These are phyloP conservation scores for Zaprionus nigranus DNA, from an alignment of 1,140 invertebrate genomes.

Conservation along the genomic window DNA sequence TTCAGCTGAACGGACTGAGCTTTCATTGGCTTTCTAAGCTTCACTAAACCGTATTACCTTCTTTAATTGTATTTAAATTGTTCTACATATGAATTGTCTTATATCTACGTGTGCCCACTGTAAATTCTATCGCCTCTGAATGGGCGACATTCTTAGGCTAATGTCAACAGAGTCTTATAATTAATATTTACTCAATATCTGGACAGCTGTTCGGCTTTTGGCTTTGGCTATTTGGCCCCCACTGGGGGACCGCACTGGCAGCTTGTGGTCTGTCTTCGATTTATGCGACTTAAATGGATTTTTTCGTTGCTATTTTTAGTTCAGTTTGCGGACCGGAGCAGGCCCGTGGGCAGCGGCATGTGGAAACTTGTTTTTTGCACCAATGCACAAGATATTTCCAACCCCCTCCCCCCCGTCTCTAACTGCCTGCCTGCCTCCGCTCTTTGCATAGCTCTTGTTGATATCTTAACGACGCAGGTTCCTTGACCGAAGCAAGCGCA, in stretches of 20 bases:
- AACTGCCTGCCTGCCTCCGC: neutral
- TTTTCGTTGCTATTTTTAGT: conserved; percentile 68
- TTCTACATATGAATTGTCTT: too few species aligned
- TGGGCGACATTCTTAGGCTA: conserved; percentile 37
- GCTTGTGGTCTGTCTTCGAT: conserved; percentile 49
- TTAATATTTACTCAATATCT: conserved; percentile 51
- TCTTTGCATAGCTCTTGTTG: neutral
- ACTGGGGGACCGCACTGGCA: conserved; percentile 9
- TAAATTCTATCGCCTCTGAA: conserved; percentile 12
- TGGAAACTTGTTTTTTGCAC: conserved; percentile 59
- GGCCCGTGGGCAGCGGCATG: conserved; percentile 49
- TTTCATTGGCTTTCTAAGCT: too few species aligned
- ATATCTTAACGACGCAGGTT: conserved; percentile 42
- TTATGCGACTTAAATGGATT: conserved; percentile 59
- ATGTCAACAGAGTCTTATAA: conserved; percentile 43
- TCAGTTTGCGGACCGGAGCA: conserved; percentile 18
- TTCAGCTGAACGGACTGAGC: too few species aligned
- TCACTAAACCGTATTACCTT: too few species aligned
- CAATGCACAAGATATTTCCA: conserved; percentile 37
- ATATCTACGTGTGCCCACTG: conserved; percentile 4
- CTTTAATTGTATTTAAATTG: neutral
- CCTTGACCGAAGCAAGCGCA: conserved; percentile 57
- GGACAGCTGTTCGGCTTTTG: conserved; percentile 42
- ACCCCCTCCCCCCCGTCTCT: neutral
- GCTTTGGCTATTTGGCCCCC: neutral